A percentile compares a stretch with the other conserved stretches of the same genome.
Evolutionary conservation across 2,797 vertebrate genomes (phyloP).

Genomic region (Pangasius mekongensis): DNA sequence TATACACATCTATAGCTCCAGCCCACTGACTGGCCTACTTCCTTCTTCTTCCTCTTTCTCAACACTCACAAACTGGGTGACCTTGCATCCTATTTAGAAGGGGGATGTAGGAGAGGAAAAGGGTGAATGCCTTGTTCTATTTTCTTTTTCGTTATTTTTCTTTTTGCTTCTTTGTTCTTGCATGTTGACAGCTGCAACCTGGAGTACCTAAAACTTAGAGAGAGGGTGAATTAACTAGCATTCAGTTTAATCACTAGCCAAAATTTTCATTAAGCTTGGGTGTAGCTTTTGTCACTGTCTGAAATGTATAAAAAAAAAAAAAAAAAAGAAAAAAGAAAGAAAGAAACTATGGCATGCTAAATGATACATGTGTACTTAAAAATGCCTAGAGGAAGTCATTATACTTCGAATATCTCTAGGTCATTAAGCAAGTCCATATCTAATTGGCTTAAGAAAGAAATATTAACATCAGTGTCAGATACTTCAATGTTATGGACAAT

Average conservation of each 20-base stretch:
- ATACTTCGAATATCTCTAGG: not conserved
- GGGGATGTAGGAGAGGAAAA: conserved; percentile 11
- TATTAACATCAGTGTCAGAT: not conserved
- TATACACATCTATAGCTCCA: not conserved
- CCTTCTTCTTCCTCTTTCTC: not conserved
- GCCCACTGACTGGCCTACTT: conserved; percentile 27
- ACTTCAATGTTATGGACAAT: not conserved
- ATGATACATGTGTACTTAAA: not conserved
- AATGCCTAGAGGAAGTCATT: not conserved
- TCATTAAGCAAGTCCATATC: not conserved
- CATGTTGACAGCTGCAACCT: conserved; percentile 68
- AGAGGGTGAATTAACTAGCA: not conserved
- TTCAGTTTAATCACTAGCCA: not conserved
- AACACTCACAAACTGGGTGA: conserved; percentile 25
- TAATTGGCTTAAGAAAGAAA: not conserved
- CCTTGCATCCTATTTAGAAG: conserved; percentile 39
- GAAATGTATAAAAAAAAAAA: not conserved
- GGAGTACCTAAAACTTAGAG: not conserved
- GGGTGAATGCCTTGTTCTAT: conserved; percentile 19
- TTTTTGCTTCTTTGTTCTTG: conserved; percentile 46
- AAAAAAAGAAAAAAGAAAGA: too few relatives aligned
- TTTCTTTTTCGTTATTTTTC: conserved; percentile 26
- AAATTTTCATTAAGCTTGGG: not conserved
- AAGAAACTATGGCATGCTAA: not conserved
- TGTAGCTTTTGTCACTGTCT: not conserved